Percentiles rank a stretch among this genome's conserved stretches.
phyloP scores from a whole-genome alignment of 2,888 invertebrate genomes.

The Sinopyrophorus schimmeli region DNA sequence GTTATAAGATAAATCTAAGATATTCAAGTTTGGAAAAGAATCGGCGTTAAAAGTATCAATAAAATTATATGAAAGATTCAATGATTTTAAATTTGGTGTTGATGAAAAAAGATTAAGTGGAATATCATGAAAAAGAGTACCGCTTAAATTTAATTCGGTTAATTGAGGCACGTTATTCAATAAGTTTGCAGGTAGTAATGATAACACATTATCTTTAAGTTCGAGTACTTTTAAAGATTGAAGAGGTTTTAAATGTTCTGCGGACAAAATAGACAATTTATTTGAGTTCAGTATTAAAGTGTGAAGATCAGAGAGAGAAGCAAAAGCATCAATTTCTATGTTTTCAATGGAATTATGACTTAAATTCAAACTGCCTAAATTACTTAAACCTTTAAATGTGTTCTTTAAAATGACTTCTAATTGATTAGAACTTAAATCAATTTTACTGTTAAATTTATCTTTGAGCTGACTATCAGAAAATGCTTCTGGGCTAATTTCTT shows the following conservation, averaged over 20 bases:
- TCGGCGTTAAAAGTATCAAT: no score
- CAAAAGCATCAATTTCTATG: slow-evolving; percentile 2
- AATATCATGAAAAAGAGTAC: no score
- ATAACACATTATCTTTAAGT: no score
- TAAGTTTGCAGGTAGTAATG: no score
- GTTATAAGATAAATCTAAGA: no score
- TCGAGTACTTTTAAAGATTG: slow-evolving; percentile 47
- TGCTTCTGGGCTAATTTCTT: neutral
- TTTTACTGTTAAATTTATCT: neutral
- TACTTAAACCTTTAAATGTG: neutral
- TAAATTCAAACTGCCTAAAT: slow-evolving; percentile 4
- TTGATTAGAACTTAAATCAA: neutral
- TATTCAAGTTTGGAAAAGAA: no score
- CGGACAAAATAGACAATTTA: slow-evolving; percentile 48
- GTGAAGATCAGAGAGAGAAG: slow-evolving; percentile 42
- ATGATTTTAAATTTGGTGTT: no score
- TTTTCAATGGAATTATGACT: slow-evolving; percentile 2
- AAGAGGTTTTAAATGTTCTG: slow-evolving; percentile 50
- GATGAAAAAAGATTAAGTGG: no score
- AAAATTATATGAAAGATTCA: no score
- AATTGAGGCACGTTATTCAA: no score
- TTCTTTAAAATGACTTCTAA: neutral
- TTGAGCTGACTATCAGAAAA: neutral
- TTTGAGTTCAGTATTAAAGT: slow-evolving; percentile 51
- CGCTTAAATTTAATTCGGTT: no score